Conservation (phyloP, 2,797 vertebrate genomes). For the Pseudochirops corinnae region DNA sequence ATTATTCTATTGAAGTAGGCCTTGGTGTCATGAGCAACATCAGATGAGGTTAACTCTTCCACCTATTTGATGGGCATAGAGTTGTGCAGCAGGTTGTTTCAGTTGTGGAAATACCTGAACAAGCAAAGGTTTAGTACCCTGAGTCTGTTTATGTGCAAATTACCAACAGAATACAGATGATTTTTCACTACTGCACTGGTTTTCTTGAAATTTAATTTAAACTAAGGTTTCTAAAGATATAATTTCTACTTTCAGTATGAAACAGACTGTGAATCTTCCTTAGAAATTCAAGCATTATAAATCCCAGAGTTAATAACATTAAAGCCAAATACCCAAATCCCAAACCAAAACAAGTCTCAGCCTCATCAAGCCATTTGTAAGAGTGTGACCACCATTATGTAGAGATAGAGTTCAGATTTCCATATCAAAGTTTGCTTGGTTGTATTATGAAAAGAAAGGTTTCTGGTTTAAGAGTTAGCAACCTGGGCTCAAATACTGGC, state of each 20-base stretch:
- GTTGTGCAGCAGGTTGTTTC: background rate
- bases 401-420: background rate
- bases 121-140: conserved; percentile 37
- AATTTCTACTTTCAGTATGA: conserved; percentile 19
- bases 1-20: background rate
- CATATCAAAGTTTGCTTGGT: background rate
- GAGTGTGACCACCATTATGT: background rate
- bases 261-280: background rate
- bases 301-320: conserved; percentile 24
- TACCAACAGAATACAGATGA: background rate
- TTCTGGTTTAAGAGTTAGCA: background rate
- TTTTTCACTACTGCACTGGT: conserved; percentile 4
- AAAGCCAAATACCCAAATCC: conserved; percentile 23
- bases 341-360: background rate
- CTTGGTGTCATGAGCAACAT: background rate
- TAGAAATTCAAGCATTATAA: conserved; percentile 29
- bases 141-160: background rate
- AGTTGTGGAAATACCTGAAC: background rate
- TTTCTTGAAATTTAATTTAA: background rate
- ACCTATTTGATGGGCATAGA: background rate
- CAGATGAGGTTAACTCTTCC: background rate
- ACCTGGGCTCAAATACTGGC: background rate
- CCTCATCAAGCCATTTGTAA: background rate
- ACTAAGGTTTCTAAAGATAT: conserved; percentile 28
- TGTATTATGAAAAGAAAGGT: background rate